Percentiles rank a stretch among this genome's conserved stretches.
Conservation (phyloP, 2,113 vertebrate genomes). For the Pygoscelis antarcticus region DNA sequence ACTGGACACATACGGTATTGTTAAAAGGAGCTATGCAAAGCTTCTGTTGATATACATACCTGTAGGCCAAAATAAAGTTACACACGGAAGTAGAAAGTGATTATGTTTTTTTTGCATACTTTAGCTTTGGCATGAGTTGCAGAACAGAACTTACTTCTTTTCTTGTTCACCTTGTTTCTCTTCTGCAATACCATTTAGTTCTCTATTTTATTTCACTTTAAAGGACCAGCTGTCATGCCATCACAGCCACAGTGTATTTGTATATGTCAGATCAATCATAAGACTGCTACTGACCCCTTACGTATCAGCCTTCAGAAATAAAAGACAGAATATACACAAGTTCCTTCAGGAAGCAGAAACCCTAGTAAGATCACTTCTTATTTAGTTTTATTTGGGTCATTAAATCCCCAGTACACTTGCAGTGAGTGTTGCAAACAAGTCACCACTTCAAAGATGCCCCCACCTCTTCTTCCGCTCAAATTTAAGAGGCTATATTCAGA, state of each 20-base stretch:
- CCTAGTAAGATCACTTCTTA: background rate
- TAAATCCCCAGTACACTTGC: background rate
- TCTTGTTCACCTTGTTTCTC: background rate
- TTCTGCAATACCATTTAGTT: background rate
- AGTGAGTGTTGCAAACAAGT: background rate
- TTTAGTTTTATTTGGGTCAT: background rate
- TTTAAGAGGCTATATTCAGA: background rate
- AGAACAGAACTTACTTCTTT: background rate
- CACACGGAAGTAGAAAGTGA: background rate
- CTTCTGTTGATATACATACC: background rate
- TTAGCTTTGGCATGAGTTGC: background rate
- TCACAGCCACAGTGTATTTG: background rate
- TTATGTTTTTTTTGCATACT: background rate
- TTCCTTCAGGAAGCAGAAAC: background rate
- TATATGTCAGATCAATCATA: fast-evolving
- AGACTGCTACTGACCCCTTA: background rate
- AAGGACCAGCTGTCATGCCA: background rate
- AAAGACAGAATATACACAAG: background rate
- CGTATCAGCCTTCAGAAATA: background rate
- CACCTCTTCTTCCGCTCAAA: background rate
- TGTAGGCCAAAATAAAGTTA: background rate
- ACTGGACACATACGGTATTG: background rate
- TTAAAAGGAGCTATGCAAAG: background rate
- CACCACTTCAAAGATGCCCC: background rate
- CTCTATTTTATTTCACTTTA: background rate